phyloP scores from a whole-genome alignment of 2,113 vertebrate genomes.

The Heteronetta atricapilla region DNA sequence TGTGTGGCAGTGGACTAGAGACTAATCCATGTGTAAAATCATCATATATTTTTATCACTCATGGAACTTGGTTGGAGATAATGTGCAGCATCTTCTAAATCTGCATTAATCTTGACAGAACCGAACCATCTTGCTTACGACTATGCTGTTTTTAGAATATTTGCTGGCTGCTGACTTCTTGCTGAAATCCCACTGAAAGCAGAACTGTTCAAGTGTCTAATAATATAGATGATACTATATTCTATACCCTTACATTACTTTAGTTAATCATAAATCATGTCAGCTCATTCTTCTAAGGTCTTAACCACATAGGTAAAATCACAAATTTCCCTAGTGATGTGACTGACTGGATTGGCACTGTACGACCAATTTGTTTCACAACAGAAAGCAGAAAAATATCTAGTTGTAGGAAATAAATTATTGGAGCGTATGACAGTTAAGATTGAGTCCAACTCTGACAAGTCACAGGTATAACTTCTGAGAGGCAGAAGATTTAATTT shows the following conservation, averaged over 20 bases:
- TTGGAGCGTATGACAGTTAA: background rate
- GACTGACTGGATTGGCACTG: background rate
- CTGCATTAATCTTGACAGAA: background rate
- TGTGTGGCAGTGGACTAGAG: background rate
- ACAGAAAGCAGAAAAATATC: background rate
- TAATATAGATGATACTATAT: background rate
- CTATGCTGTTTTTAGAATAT: background rate
- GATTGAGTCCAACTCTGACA: background rate
- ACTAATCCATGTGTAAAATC: background rate
- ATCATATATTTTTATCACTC: background rate
- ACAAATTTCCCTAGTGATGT: background rate
- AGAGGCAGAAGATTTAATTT: background rate
- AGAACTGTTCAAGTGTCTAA: background rate
- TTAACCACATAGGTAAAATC: background rate
- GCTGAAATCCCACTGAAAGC: background rate
- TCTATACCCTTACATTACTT: background rate
- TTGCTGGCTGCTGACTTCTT: background rate
- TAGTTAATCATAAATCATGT: background rate
- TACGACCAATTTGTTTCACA: background rate
- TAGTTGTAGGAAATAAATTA: background rate
- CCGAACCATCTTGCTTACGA: background rate
- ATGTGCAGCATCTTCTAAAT: background rate
- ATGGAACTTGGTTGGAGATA: rapidly evolving
- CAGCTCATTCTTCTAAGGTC: background rate
- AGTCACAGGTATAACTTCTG: background rate